Conservation (phyloP, 2,797 vertebrate genomes). For the Rhynchotus rufescens region DNA sequence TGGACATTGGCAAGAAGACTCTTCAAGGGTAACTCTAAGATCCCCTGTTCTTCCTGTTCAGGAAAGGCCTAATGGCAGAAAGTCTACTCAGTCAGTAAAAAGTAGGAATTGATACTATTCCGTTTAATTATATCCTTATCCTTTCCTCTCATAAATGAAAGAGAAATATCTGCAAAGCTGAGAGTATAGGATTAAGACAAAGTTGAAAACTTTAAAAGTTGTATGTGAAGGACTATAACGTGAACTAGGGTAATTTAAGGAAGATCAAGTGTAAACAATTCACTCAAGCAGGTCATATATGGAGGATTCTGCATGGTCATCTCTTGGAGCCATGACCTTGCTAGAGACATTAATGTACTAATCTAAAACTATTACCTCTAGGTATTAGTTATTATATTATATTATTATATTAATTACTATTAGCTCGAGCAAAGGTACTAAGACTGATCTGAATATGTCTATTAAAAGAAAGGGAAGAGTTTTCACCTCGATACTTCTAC, state of each 20-base stretch:
- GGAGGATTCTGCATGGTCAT: not conserved
- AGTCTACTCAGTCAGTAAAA: not conserved
- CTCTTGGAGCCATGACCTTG: not conserved
- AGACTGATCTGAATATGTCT: not conserved
- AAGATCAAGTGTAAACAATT: not conserved
- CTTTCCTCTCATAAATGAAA: not conserved
- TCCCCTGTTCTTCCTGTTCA: not conserved
- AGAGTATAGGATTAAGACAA: not conserved
- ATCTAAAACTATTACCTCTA: not conserved
- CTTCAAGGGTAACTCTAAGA: not conserved
- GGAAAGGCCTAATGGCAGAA: not conserved
- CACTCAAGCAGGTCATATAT: not conserved
- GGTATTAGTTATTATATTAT: too few relatives aligned
- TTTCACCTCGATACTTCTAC: not conserved
- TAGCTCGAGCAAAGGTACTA: not conserved
- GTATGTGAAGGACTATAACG: not conserved
- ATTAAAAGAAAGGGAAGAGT: not conserved
- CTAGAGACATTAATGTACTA: not conserved
- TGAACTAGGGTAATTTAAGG: not conserved
- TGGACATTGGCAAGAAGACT: not conserved
- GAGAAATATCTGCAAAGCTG: not conserved
- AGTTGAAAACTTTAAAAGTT: not conserved
- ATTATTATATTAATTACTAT: too few relatives aligned
- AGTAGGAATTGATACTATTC: not conserved
- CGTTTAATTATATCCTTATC: not conserved